A percentile compares a stretch with the other conserved stretches of the same genome.
Evolutionary conservation across 2,113 vertebrate genomes (phyloP).

Genomic region (Silurus meridionalis): DNA sequence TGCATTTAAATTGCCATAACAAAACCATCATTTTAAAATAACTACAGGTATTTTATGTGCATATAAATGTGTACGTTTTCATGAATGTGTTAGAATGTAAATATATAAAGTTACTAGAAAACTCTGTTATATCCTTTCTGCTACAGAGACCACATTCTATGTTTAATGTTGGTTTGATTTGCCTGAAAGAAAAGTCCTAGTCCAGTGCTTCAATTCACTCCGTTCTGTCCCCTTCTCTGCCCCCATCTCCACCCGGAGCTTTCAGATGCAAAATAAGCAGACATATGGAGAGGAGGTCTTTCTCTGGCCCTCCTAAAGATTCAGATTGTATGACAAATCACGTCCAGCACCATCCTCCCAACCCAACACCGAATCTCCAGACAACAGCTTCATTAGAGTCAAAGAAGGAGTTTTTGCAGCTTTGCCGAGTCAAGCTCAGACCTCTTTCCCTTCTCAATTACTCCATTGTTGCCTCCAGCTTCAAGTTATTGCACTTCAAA

Average conservation of each 20-base stretch:
- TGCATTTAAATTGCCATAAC: neutral
- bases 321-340: conserved; percentile 82
- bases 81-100: neutral
- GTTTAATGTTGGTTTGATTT: conserved; percentile 42
- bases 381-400: conserved; percentile 81
- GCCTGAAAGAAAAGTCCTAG: conserved; percentile 42
- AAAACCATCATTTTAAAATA: neutral
- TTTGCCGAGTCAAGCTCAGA: conserved; percentile 75
- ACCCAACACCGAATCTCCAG: conserved; percentile 56
- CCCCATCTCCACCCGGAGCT: conserved; percentile 61
- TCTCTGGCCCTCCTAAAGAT: conserved; percentile 76
- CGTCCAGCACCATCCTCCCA: conserved; percentile 64
- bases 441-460: conserved; percentile 69
- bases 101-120: neutral
- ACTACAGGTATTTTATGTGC: neutral
- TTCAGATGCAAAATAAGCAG: conserved; percentile 79
- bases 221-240: conserved; percentile 50
- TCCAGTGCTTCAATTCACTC: conserved; percentile 49
- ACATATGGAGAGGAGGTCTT: conserved; percentile 81
- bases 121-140: neutral
- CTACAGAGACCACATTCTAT: conserved; percentile 21
- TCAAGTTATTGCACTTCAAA: conserved; percentile 75
- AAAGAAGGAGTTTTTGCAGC: conserved; percentile 74
- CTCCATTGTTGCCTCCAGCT: conserved; percentile 70
- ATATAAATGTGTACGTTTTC: neutral